Conservation (phyloP, 2,888 invertebrate genomes). For the Lucinisca nassula region DNA sequence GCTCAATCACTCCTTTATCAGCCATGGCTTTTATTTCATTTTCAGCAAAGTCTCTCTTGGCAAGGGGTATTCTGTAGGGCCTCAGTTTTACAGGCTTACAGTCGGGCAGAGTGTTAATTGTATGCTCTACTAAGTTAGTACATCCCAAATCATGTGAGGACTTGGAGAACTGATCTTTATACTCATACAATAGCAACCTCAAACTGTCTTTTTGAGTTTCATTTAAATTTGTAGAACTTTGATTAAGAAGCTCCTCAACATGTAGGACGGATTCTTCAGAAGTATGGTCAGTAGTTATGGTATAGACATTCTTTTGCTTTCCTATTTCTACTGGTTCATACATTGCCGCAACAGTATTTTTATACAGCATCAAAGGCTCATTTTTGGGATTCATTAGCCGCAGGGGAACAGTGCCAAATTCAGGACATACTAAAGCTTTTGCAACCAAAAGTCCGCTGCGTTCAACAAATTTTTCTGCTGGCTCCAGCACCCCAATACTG, state of each 20-base stretch:
- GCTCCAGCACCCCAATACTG: conserved; percentile 12
- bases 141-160: conserved; percentile 26
- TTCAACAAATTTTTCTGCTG: neutral
- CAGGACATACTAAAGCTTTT: conserved; percentile 26
- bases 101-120: too few relatives aligned
- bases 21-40: conserved; percentile 44
- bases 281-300: neutral
- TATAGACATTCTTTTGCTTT: neutral
- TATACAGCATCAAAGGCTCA: conserved; percentile 16
- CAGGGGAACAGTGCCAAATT: conserved; percentile 27
- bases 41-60: conserved; percentile 51
- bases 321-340: too few relatives aligned
- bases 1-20: conserved; percentile 52
- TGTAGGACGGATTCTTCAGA: neutral
- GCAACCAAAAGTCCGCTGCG: conserved; percentile 27
- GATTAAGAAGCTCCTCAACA: neutral
- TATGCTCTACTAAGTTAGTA: conserved; percentile 44
- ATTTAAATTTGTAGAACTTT: neutral
- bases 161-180: conserved; percentile 35
- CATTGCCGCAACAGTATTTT: conserved; percentile 31
- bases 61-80: conserved; percentile 50
- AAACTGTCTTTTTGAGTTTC: neutral
- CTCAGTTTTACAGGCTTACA: conserved; percentile 26
- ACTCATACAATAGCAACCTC: conserved; percentile 1
- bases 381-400: conserved; percentile 20